Evolutionary conservation across 2,797 vertebrate species (phyloP), one percentile per base, ranked within the genome.

Genomic region (Anisognathus igniventris): DNA sequence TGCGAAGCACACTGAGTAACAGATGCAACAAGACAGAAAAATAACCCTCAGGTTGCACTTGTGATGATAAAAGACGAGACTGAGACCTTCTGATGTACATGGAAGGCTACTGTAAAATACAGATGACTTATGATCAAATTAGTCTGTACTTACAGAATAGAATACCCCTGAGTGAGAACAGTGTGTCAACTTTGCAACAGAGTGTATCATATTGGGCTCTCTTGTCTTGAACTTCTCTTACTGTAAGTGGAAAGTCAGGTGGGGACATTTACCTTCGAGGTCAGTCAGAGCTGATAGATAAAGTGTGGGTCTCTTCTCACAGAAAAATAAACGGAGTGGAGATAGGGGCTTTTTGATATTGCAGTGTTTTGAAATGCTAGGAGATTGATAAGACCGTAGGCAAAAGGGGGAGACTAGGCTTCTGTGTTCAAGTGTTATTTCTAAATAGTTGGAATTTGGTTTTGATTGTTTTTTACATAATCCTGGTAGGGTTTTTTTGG

Each of bases 141-240:
- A 73, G 11, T 30, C 53, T 67, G 8, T 30, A 62, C 14, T 42
- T 78, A 28, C 22, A 47, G 42, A 65, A 65, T 37, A 76, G 8
- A 73, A 54, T 56, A 71, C 66, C 56, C 39, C 37, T 71, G 30
- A 64, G 13, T 15, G 37, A 51, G 54, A 75, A 16, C 14, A n/a
- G 22, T 27, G 48, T 7, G 20, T 0, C 1, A 82, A 33, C 4
- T 6, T 2, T 2, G 1, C 10, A 51, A 44, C 11, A 35, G 6
- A 48, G 8, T 15, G 2, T 14, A 27, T 74, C 33, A 23, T 28
- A 39, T 9, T 25, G 9, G 14, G 28, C 16, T 70, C 13, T 39
- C 42, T 42, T 39, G 9, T 45, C 42, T 75, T 48, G 12, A 22
- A 33, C 23, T 62, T 57, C 37, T 68, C 10, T 45, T 67, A 70